Evolutionary conservation across 2,888 invertebrate genomes (phyloP), one percentile per base, ranked within the genome.

Genomic region (Hartigia nigra): DNA sequence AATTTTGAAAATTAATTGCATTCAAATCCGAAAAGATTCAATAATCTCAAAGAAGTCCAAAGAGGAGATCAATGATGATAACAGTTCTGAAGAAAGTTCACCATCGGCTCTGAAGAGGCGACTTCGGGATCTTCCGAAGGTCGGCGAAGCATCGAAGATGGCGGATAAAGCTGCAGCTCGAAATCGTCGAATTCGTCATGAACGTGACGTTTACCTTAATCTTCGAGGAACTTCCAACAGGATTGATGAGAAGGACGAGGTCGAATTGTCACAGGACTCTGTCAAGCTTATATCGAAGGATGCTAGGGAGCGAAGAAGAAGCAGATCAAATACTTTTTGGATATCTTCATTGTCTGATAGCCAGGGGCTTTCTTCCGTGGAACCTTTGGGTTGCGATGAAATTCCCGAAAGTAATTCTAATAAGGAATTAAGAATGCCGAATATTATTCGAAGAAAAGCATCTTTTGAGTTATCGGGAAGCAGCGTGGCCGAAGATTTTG

Each of bases 181-280:
- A 35, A 81, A 81, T 74, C 85, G 82, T 36, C 84, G 84, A 37
- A 81, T 85, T 31, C 80, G 81, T 1, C 81, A 81, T 2, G 84
- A 87, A 70, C 83, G 84, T n/a, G 84, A 85, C 70, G 37, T 80
- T 31, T 86, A 83, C 75, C 77, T 83, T 12, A 83, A 83, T 74
- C 77, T 85, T 69, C 82, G 84, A 35, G 80, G 76, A 12, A 55
- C 77, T 9, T 77, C 79, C 31, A 81, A 83, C 74, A 80, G 84
- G 12, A 88, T 88, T 78, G 88, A 88, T 39, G 88, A 89, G 75
- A 84, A 82, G 70, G 85, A 85, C 69, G 87, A 88, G 76, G 77
- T 5, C 12, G 85, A 86, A n/a, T 70, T 74, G 1, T 76, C 32
- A 2, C n/a, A 32, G 2, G 23, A n/a, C 12, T 34, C 9, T 9